Evolutionary conservation across 2,797 vertebrate species (phyloP).

Genomic region (Picus viridis): DNA sequence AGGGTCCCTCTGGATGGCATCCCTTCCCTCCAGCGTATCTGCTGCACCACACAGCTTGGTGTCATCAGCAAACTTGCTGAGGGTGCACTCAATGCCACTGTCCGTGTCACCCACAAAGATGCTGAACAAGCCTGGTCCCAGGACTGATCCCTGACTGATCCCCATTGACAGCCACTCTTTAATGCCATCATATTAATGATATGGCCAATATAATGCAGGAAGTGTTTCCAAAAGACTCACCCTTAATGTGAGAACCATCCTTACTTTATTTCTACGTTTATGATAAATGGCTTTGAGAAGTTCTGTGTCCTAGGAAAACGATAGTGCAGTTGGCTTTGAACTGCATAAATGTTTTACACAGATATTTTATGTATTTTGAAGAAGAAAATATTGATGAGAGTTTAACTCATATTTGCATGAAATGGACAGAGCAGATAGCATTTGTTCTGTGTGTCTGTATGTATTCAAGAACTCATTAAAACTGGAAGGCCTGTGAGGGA

Average conservation of each 20-base stretch:
- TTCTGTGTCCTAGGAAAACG: neutral
- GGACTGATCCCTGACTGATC: too few species aligned
- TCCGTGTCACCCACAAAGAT: too few species aligned
- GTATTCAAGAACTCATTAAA: constrained; percentile 39
- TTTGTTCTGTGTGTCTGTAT: neutral
- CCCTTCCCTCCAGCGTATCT: too few species aligned
- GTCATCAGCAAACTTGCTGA: too few species aligned
- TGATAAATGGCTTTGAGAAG: neutral
- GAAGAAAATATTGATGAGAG: neutral
- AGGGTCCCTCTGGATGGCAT: too few species aligned
- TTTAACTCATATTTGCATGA: neutral
- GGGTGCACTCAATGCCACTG: too few species aligned
- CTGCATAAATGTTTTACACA: neutral
- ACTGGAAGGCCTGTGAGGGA: constrained; percentile 9
- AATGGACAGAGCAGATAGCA: neutral
- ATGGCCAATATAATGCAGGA: neutral
- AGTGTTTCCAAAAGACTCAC: neutral
- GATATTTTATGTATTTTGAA: neutral
- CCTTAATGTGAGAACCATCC: rapidly evolving
- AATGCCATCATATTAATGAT: neutral
- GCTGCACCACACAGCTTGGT: too few species aligned
- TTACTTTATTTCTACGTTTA: neutral
- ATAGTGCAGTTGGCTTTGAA: neutral
- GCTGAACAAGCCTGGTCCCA: too few species aligned
- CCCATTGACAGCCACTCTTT: neutral